Evolutionary conservation across 2,797 vertebrate genomes (phyloP), one percentile per base, ranked within the genome.

Genomic region (Chanos chanos): DNA sequence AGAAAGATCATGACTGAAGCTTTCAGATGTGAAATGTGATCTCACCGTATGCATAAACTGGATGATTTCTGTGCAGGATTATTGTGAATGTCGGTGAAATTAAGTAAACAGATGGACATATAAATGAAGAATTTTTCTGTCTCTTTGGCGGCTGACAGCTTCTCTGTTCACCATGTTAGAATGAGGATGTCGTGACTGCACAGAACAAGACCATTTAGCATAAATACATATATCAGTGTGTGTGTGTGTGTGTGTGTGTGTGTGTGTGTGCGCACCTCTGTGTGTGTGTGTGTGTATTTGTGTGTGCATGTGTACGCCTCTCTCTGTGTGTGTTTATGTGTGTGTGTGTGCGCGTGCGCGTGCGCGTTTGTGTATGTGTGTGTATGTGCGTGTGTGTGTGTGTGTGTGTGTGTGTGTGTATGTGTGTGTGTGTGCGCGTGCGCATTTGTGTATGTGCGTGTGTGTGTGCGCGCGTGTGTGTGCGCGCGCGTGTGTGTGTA

Each of bases 211-310:
- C 22, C 69, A 61, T 73, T 85, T 83, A 84, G 86, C 83, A 87
- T 84, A 85, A 79, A 85, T 82, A 85, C 83, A 86, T 87, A 86
- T 73, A 85, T 87, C 80, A 85, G 61, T 62, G 60, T 31, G 16
- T 44, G n/a, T 53, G 36, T 45, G 22, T 52, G 24, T 61, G 9
- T 28, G 31, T 49, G 21, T 60, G 47, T 44, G 45, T 57, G 41
- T 54, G 30, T 37, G 24, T 27, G 28, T 40, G 53, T 15, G 51
- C 27, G 13, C 40, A 21, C 34, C 66, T 24, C 58, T 69, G 61
- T 62, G 52, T 63, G 48, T 37, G 55, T 63, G 52, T 64, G 66
- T 58, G 66, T 68, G n/a, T 62, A 64, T 21, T 4, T 4, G 19
- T 8, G 33, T 57, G 36, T 71, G 60, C 43, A 36, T 31, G 21